Conservation (phyloP, 2,113 vertebrate species). For the Australoheros scitulus region DNA sequence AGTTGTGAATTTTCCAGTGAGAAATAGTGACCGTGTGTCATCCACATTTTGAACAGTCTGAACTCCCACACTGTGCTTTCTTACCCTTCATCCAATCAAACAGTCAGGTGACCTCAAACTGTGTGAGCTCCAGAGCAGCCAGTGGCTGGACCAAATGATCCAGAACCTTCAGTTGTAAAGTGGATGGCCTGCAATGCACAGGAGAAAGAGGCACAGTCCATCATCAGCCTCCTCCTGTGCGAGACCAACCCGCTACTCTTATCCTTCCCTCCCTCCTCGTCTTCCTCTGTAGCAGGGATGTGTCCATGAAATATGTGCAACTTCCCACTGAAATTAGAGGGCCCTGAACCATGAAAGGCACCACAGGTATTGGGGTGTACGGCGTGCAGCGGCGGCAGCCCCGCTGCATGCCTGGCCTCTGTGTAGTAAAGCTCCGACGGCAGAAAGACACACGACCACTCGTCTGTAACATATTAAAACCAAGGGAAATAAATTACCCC, state of each 20-base stretch:
- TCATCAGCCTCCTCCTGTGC: conserved; percentile 90
- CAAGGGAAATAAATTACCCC: conserved; percentile 96
- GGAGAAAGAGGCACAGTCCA: conserved; percentile 89
- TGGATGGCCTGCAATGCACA: conserved; percentile 79
- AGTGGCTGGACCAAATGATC: conserved; percentile 90
- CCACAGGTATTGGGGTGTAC: conserved; percentile 92
- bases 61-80: not conserved
- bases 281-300: conserved; percentile 78
- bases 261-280: conserved; percentile 62
- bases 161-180: conserved; percentile 81
- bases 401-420: conserved; percentile 83
- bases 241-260: conserved; percentile 50
- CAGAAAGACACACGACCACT: conserved; percentile 90
- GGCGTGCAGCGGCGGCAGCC: conserved; percentile 52
- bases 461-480: conserved; percentile 99
- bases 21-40: not conserved
- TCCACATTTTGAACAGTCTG: not conserved
- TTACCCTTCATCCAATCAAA: conserved; percentile 23
- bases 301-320: conserved; percentile 98
- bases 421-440: conserved; percentile 88
- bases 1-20: not conserved
- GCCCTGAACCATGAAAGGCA: conserved; percentile 99
- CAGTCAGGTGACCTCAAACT: conserved; percentile 79
- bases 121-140: conserved; percentile 47
- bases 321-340: conserved; percentile 99